Evolutionary conservation across 2,113 vertebrate genomes (phyloP).

Genomic region (Lophius piscatorius): DNA sequence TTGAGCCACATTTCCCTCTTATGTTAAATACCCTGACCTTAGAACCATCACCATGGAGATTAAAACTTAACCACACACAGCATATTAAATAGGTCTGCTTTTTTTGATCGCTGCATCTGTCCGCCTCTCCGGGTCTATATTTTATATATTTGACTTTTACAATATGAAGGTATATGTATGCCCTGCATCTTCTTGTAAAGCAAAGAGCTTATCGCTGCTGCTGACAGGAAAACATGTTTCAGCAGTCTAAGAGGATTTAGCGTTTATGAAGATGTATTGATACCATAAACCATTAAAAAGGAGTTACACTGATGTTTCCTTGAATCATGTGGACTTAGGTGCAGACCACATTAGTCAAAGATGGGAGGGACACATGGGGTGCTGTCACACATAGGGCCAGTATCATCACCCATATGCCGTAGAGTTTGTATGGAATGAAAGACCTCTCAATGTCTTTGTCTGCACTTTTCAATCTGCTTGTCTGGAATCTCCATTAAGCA

Average conservation of each 20-base stretch:
- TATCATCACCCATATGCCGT: not conserved
- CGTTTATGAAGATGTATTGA: slow-evolving; percentile 63
- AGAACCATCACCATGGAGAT: slow-evolving; percentile 52
- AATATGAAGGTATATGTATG: too few relatives aligned
- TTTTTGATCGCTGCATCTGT: not conserved
- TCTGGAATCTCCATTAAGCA: slow-evolving; percentile 33
- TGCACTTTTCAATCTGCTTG: slow-evolving; percentile 10
- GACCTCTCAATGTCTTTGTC: not conserved
- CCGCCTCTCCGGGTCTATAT: not conserved
- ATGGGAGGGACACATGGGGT: slow-evolving; percentile 1
- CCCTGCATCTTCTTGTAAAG: too few relatives aligned
- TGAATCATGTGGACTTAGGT: too few relatives aligned
- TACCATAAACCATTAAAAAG: slow-evolving; percentile 60
- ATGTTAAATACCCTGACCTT: slow-evolving; percentile 31
- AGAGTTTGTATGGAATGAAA: not conserved
- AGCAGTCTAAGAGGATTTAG: slow-evolving; percentile 62
- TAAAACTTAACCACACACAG: slow-evolving; percentile 38
- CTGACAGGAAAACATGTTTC: slow-evolving; percentile 27
- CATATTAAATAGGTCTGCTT: slow-evolving; percentile 28
- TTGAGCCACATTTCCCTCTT: slow-evolving; percentile 6
- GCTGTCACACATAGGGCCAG: not conserved
- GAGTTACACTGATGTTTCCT: slow-evolving; percentile 32
- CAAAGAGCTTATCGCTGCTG: slow-evolving; percentile 29
- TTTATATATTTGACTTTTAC: not conserved
- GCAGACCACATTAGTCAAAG: slow-evolving; percentile 33